Evolutionary conservation across 2,113 vertebrate genomes (phyloP).

Genomic region (human): GRCh38 chr13:60037501-60038000

Average conservation of each 20-base stretch:
- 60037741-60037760: background rate
- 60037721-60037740: background rate
- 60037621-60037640: background rate
- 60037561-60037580: conserved; percentile 14
- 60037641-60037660: background rate
- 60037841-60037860: background rate
- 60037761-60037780: background rate
- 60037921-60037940: background rate
- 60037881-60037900: background rate
- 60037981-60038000: background rate
- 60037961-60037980: background rate
- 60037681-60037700: background rate
- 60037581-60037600: background rate
- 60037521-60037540: background rate
- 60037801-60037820: background rate
- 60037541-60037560: background rate
- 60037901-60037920: background rate
- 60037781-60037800: background rate
- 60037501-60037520: background rate
- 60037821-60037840: background rate
- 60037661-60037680: background rate
- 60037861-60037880: background rate
- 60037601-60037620: background rate
- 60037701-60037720: background rate
- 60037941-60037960: background rate